Evolutionary conservation across 2,888 invertebrate genomes (phyloP).

Genomic region (Morpho deidamia): DNA sequence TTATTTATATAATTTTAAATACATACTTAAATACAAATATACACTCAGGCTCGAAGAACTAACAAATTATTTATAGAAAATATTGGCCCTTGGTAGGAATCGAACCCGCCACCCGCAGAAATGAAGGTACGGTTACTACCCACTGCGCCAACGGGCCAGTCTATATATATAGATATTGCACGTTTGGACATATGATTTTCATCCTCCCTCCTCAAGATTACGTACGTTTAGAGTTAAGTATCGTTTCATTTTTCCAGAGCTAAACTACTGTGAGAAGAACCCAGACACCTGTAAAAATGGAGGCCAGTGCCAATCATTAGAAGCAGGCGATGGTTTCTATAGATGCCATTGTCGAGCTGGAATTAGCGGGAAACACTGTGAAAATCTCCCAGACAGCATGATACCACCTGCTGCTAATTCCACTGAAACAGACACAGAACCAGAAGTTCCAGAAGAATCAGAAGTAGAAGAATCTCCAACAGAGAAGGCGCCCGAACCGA

Average conservation of each 20-base stretch:
- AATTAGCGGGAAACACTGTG: constrained; percentile 86
- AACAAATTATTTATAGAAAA: too few relatives aligned
- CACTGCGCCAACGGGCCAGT: too few relatives aligned
- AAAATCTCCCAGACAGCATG: constrained; percentile 68
- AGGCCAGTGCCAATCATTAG: constrained; percentile 88
- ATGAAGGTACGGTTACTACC: too few relatives aligned
- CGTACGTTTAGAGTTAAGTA: too few relatives aligned
- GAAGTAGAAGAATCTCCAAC: constrained; percentile 20
- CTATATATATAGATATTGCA: too few relatives aligned
- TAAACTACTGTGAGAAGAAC: constrained; percentile 91
- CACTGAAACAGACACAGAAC: constrained; percentile 21
- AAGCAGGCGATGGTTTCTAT: constrained; percentile 86
- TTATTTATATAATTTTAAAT: too few relatives aligned
- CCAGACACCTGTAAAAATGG: constrained; percentile 86
- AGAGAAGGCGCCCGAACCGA: constrained; percentile 31
- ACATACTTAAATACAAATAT: too few relatives aligned
- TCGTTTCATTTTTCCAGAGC: constrained; percentile 69
- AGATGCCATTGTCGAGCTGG: constrained; percentile 87
- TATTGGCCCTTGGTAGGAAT: too few relatives aligned
- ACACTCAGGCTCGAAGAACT: too few relatives aligned
- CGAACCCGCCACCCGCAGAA: too few relatives aligned
- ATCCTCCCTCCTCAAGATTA: too few relatives aligned
- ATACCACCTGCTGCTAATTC: constrained; percentile 34
- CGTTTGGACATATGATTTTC: too few relatives aligned
- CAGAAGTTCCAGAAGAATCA: constrained; percentile 13